Evolutionary conservation across 2,888 invertebrate genomes (phyloP).

Genomic region (Tipula lateralis): DNA sequence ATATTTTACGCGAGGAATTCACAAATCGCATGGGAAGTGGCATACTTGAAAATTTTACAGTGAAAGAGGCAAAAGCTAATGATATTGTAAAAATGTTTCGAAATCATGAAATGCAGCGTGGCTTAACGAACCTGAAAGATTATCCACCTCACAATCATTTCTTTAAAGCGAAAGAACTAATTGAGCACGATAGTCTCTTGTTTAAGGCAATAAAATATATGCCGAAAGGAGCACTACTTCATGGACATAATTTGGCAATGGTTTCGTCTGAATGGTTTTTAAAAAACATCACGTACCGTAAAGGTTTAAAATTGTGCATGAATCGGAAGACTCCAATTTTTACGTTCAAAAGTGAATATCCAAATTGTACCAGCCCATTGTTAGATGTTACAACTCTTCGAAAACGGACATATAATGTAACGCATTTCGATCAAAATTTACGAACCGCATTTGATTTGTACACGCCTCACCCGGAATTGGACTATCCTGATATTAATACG

Average conservation of each 20-base stretch:
- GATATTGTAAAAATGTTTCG: neutral
- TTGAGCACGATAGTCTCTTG: constrained; percentile 52
- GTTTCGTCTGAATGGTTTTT: constrained; percentile 53
- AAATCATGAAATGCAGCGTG: neutral
- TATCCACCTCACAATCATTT: constrained; percentile 57
- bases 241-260: constrained; percentile 53
- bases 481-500: constrained; percentile 40
- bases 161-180: constrained; percentile 50
- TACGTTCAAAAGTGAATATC: constrained; percentile 38
- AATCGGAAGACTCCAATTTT: constrained; percentile 37
- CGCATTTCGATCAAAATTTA: constrained; percentile 53
- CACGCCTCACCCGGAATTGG: constrained; percentile 51
- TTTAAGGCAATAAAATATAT: constrained; percentile 54
- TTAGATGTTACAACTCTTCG: neutral
- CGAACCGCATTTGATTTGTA: constrained; percentile 56
- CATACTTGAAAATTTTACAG: neutral
- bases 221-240: constrained; percentile 56
- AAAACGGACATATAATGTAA: constrained; percentile 39
- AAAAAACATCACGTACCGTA: constrained; percentile 51
- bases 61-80: neutral
- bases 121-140: neutral
- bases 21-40: neutral
- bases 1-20: neutral
- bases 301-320: constrained; percentile 43
- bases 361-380: neutral